phyloP scores from a whole-genome alignment of 2,888 invertebrate species.

The Blera fallax region DNA sequence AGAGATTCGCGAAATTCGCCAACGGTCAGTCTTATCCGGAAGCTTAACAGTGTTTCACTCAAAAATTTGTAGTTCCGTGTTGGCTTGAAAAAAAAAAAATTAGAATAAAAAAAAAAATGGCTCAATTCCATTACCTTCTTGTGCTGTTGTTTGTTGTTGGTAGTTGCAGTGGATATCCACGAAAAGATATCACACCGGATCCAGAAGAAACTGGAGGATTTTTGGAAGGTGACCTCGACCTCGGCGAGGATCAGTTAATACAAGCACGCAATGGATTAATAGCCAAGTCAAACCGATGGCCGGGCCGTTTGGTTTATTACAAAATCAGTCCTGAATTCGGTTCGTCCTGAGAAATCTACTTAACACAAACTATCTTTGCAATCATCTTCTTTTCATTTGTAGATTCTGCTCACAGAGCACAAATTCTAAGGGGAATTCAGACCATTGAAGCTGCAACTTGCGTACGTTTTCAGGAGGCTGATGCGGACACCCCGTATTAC shows the following conservation, averaged over 20 bases:
- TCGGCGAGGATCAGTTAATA: constrained; percentile 81
- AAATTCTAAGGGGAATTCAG: constrained; percentile 86
- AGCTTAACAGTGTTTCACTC: background rate
- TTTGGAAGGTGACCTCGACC: constrained; percentile 88
- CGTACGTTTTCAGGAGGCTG: constrained; percentile 86
- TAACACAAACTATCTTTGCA: background rate
- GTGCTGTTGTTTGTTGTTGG: background rate
- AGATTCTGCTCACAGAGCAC: constrained; percentile 83
- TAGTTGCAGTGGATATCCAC: constrained; percentile 8
- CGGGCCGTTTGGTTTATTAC: constrained; percentile 86
- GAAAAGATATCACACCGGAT: constrained; percentile 79
- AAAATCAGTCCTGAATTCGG: constrained; percentile 80
- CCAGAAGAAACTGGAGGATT: constrained; percentile 90
- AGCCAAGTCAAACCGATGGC: constrained; percentile 84
- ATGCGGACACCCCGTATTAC: constrained; percentile 77
- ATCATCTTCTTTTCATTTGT: background rate
- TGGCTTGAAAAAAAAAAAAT: background rate
- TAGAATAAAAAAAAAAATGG: background rate
- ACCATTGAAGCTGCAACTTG: constrained; percentile 89
- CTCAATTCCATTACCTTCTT: background rate
- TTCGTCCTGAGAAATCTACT: background rate
- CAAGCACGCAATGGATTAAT: constrained; percentile 84
- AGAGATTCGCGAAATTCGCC: constrained; percentile 14
- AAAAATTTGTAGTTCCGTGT: background rate
- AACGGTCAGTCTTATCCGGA: background rate